Conservation (phyloP, 1,140 invertebrate species). For the Eulimnadia texana region DNA sequence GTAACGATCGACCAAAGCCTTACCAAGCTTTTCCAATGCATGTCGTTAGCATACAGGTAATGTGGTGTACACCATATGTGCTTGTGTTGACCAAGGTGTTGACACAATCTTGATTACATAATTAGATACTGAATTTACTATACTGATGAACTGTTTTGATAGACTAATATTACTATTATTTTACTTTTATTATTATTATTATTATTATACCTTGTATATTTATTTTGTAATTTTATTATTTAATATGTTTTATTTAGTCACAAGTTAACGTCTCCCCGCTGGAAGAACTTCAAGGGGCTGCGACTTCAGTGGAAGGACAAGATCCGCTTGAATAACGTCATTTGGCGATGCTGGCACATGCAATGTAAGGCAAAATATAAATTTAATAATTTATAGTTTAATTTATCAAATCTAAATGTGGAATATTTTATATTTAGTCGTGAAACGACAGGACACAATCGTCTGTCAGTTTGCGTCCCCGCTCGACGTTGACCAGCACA, state of each 20-base stretch:
- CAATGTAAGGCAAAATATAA: slow-evolving; percentile 80
- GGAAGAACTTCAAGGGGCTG: slow-evolving; percentile 98
- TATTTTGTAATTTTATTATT: too few relatives aligned
- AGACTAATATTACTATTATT: neutral
- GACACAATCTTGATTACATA: too few relatives aligned
- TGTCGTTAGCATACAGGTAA: slow-evolving; percentile 92
- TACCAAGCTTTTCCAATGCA: slow-evolving; percentile 88
- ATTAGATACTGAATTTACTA: too few relatives aligned
- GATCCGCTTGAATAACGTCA: slow-evolving; percentile 97
- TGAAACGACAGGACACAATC: slow-evolving; percentile 71
- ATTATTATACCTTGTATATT: too few relatives aligned
- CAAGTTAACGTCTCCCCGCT: slow-evolving; percentile 96
- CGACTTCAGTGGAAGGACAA: slow-evolving; percentile 94
- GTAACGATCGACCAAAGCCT: slow-evolving; percentile 82
- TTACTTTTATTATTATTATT: too few relatives aligned
- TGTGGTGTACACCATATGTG: too few relatives aligned
- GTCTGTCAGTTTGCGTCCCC: slow-evolving; percentile 93
- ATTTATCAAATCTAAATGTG: too few relatives aligned
- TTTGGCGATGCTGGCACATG: slow-evolving; percentile 99
- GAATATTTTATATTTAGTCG: slow-evolving; percentile 49
- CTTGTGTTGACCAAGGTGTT: too few relatives aligned
- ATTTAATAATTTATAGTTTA: too few relatives aligned
- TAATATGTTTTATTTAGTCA: slow-evolving; percentile 44
- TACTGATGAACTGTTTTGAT: too few relatives aligned
- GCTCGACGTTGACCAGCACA: slow-evolving; percentile 83